A percentile compares a stretch with the other conserved stretches of the same genome.
phyloP scores from a whole-genome alignment of 2,797 vertebrate genomes.

The Erethizon dorsatum region DNA sequence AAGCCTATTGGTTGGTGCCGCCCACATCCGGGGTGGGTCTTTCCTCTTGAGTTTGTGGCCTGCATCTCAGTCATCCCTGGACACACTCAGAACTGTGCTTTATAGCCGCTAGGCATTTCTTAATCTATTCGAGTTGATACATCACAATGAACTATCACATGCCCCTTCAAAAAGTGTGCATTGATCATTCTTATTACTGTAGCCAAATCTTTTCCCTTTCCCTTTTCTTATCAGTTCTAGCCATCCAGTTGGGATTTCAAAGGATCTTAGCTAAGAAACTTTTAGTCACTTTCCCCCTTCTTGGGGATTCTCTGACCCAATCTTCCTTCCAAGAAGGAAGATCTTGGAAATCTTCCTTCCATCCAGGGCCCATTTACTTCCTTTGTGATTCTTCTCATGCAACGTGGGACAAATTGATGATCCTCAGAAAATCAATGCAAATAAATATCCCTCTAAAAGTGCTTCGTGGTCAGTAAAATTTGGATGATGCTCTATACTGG shows the following conservation, averaged over 20 bases:
- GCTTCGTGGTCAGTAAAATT: not conserved
- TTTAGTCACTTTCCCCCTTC: not conserved
- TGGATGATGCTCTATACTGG: not conserved
- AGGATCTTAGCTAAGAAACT: not conserved
- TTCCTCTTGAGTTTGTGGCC: not conserved
- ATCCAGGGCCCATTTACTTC: not conserved
- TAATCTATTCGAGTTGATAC: not conserved
- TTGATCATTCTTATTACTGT: too few species aligned
- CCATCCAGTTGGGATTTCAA: not conserved
- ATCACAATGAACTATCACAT: not conserved
- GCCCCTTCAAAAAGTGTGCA: not conserved
- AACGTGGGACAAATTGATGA: not conserved
- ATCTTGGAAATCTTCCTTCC: not conserved
- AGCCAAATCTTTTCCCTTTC: not conserved
- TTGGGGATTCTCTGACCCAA: not conserved
- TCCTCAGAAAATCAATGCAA: not conserved
- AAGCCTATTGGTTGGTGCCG: not conserved
- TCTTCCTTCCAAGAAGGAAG: not conserved
- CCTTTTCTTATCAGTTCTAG: not conserved
- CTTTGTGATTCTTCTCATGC: not conserved
- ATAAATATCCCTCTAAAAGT: constrained; percentile 17
- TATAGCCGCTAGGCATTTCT: not conserved
- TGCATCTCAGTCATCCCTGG: not conserved
- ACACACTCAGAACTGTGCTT: not conserved
- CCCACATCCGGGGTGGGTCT: not conserved